Percentiles rank a stretch among this genome's conserved stretches.
Evolutionary conservation across 1,140 invertebrate species (phyloP).

Genomic region (Lasaia peninsularis): DNA sequence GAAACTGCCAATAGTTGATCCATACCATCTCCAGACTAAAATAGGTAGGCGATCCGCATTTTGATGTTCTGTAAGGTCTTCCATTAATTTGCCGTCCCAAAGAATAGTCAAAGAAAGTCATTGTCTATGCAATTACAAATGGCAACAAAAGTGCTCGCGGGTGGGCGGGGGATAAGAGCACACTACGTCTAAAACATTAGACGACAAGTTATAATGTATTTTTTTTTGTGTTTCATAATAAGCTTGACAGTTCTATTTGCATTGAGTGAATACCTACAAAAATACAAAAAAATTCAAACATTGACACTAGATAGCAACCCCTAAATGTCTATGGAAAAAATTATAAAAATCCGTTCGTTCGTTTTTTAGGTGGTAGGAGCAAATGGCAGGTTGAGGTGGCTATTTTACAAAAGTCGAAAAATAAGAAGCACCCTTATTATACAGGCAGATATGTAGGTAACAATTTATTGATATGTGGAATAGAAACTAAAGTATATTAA

Average conservation of each 20-base stretch:
- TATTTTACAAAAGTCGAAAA: background rate
- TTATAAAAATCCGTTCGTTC: background rate
- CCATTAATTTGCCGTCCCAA: background rate
- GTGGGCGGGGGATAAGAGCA: no score
- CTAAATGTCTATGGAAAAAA: background rate
- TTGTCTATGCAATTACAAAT: background rate
- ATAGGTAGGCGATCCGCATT: background rate
- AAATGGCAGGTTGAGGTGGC: background rate
- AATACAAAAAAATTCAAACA: background rate
- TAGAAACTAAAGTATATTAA: no score
- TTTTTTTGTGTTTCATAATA: no score
- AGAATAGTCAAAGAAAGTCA: background rate
- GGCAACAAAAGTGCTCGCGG: no score
- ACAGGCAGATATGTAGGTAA: no score
- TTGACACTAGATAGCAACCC: background rate
- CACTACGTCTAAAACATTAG: no score
- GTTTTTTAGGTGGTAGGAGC: background rate
- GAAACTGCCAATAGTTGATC: background rate
- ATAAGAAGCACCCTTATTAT: background rate
- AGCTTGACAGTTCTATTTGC: no score
- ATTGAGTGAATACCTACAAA: no score
- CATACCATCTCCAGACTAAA: background rate
- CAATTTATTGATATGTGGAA: no score
- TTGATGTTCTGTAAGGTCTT: conserved; percentile 7
- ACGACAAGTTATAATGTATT: no score